Evolutionary conservation across 2,888 invertebrate genomes (phyloP), one percentile per base, ranked within the genome.

Genomic region (Empis stercorea): DNA sequence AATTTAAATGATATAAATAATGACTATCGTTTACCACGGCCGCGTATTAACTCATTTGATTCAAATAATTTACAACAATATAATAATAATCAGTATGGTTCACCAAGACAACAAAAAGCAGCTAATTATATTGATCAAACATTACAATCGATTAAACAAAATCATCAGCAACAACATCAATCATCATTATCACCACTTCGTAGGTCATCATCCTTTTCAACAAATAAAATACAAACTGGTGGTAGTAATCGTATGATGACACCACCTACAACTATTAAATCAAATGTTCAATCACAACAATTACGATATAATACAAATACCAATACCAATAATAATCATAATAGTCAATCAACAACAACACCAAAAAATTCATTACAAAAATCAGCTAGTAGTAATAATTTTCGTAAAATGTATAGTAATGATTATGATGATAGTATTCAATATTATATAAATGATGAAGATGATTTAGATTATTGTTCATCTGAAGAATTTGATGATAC

Each of bases 141-240:
- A 20, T 40, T 27, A 27, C 5, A 43, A 16, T 17, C 13, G 23
- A 44, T 13, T 20, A 44, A 16, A 44, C 17, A 46, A 49, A 43
- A 16, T 48, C 34, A 50, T 48, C 52, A 55, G 45, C 30, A 36
- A 15, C 45, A 49, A 20, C 47, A 43, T 46, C 54, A 48, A 50
- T 51, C 30, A 49, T 52, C 23, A 51, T 47, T 27, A 17, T 68
- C 69, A 32, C 69, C 76, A n/a, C 77, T 83, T 48, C 74, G 76
- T 57, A 72, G 83, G 16, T 83, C 82, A 4, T 81, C 79, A 58
- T 82, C 82, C 10, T 83, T 82, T 59, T 79, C 59, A 66, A 72
- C 56, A 67, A 68, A 56, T 71, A 71, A 51, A 71, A 71, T 50
- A 16, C 20, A 20, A 20, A 20, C 20, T 20, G 20, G 16, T 27